Evolutionary conservation across 2,113 vertebrate species (phyloP).

Genomic region (Mus musculus): GRCm39 chr1:134804001-134804500

Average conservation of each 20-base stretch:
- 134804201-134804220: neutral
- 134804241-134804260: neutral
- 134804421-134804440: neutral
- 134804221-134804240: neutral
- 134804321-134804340: neutral
- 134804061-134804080: neutral
- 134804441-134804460: neutral
- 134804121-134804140: neutral
- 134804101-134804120: conserved; percentile 16
- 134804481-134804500: neutral
- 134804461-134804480: neutral
- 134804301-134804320: neutral
- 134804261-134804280: neutral
- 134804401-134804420: neutral
- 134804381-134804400: neutral
- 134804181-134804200: neutral
- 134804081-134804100: conserved; percentile 20
- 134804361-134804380: neutral
- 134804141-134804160: neutral
- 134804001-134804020: neutral
- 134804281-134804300: neutral
- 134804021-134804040: neutral
- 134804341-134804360: neutral
- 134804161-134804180: neutral
- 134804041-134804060: neutral